These are phyloP conservation scores for Lucilia cuprina DNA, from an alignment of 1,140 invertebrate species.

Conservation along the genomic window DNA sequence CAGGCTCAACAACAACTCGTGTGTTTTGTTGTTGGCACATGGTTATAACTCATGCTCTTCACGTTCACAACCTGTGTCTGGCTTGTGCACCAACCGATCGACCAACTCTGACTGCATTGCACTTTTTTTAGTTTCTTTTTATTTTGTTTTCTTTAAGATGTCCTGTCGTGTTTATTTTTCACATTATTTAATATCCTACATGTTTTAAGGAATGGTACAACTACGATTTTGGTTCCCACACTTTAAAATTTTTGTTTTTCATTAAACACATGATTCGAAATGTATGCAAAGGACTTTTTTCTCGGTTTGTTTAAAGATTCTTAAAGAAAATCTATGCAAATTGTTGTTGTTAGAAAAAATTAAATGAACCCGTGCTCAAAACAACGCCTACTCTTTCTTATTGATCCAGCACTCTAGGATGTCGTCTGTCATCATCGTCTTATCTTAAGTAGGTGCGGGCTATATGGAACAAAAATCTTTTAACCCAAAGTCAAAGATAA, in stretches of 20 bases:
- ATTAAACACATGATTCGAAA: neutral
- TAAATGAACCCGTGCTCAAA: neutral
- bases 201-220: neutral
- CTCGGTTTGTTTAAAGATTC: neutral
- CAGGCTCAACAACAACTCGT: constrained; percentile 15
- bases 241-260: neutral
- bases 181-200: constrained; percentile 50
- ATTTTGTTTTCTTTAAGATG: constrained; percentile 46
- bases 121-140: neutral
- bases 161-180: constrained; percentile 60
- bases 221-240: constrained; percentile 20
- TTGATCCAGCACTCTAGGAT: neutral
- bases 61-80: constrained; percentile 40
- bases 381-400: neutral
- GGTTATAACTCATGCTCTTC: constrained; percentile 50
- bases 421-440: neutral
- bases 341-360: constrained; percentile 1
- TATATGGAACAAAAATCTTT: neutral
- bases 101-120: neutral
- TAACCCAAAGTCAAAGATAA: neutral
- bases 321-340: neutral
- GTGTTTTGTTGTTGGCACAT: constrained; percentile 36
- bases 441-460: neutral
- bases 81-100: constrained; percentile 45
- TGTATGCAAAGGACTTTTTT: neutral